Conservation (phyloP, 2,797 vertebrate species). For the Peromyscus eremicus region DNA sequence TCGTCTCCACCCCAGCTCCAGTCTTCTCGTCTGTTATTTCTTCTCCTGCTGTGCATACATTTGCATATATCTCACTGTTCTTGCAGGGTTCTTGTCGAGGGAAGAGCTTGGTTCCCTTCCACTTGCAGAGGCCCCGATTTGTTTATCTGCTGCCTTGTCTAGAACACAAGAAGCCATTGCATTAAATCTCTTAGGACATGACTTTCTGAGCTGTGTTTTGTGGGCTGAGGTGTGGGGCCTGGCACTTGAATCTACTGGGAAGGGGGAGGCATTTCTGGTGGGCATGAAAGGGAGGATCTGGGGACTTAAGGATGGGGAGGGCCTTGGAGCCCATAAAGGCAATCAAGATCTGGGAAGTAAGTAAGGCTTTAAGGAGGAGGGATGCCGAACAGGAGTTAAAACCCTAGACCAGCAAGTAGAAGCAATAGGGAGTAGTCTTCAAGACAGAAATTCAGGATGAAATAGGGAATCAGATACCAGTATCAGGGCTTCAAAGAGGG, state of each 20-base stretch:
- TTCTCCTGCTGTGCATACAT: background rate
- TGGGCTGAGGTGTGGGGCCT: background rate
- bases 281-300: accelerated
- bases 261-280: background rate
- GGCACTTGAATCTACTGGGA: background rate
- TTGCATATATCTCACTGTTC: background rate
- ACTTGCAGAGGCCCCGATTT: background rate
- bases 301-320: background rate
- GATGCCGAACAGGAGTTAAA: no score
- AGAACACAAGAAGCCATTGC: background rate
- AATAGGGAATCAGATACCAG: background rate
- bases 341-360: background rate
- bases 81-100: background rate
- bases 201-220: background rate
- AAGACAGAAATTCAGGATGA: background rate
- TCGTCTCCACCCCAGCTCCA: background rate
- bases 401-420: background rate
- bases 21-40: background rate
- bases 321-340: background rate
- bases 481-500: background rate
- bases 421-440: background rate
- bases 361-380: background rate
- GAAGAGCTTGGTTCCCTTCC: background rate
- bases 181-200: background rate
- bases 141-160: background rate